phyloP scores from a whole-genome alignment of 2,797 vertebrate genomes.

The Rhinatrema bivittatum region DNA sequence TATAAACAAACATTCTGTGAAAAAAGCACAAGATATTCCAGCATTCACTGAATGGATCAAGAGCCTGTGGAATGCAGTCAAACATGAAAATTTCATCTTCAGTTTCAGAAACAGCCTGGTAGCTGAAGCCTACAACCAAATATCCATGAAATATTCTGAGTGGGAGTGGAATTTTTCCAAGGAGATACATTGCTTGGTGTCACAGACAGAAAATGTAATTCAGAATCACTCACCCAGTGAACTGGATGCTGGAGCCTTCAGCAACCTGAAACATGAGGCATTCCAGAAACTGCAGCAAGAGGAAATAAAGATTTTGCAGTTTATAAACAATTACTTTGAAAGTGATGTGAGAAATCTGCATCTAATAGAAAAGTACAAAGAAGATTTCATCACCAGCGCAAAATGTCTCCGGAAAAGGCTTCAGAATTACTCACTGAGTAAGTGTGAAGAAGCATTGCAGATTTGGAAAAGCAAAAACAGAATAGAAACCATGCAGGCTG shows the following conservation, averaged over 20 bases:
- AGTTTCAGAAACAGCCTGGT: constrained; percentile 46
- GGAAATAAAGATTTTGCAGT: constrained; percentile 30
- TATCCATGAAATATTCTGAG: constrained; percentile 47
- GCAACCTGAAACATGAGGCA: constrained; percentile 27
- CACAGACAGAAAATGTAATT: constrained; percentile 23
- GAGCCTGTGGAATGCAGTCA: constrained; percentile 54
- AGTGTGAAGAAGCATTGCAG: constrained; percentile 29
- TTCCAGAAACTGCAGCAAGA: constrained; percentile 31
- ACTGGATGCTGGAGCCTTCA: constrained; percentile 19
- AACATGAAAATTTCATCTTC: constrained; percentile 16
- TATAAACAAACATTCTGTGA: constrained; percentile 43
- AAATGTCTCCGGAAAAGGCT: constrained; percentile 29
- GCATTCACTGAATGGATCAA: constrained; percentile 56
- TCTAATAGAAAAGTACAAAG: constrained; percentile 38
- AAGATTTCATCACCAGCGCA: constrained; percentile 38
- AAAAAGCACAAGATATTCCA: constrained; percentile 37
- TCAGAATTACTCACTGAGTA: constrained; percentile 26
- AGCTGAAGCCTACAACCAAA: constrained; percentile 46
- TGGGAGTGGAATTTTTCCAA: constrained; percentile 38
- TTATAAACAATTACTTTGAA: constrained; percentile 34
- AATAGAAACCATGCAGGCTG: constrained; percentile 36
- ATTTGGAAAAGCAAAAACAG: constrained; percentile 40
- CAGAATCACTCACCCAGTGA: constrained; percentile 1
- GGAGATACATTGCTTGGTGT: constrained; percentile 47
- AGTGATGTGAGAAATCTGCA: constrained; percentile 32